These are phyloP conservation scores for Agrochola macilenta DNA, from an alignment of 2,888 invertebrate genomes.

Conservation along the genomic window DNA sequence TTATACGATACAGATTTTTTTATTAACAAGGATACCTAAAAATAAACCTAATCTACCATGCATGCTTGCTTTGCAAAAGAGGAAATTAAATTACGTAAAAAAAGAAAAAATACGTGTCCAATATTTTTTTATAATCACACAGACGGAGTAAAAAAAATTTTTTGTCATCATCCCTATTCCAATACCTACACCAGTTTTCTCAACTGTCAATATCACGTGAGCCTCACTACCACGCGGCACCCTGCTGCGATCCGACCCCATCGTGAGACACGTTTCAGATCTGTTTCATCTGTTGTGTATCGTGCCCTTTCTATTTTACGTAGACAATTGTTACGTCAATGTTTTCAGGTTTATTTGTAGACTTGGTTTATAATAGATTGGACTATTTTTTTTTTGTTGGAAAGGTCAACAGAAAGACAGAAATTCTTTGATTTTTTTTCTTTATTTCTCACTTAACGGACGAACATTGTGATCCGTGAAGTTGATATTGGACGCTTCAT, in stretches of 20 bases:
- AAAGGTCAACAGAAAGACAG: not conserved
- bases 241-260: slow-evolving; percentile 52
- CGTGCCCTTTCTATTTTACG: slow-evolving; percentile 25
- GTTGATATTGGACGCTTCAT: not conserved
- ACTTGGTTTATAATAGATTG: slow-evolving; percentile 6
- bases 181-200: not conserved
- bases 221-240: slow-evolving; percentile 26
- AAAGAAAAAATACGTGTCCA: too few species aligned
- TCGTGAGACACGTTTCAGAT: slow-evolving; percentile 35
- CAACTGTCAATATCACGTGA: slow-evolving; percentile 39
- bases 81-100: too few species aligned
- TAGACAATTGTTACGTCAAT: slow-evolving; percentile 20
- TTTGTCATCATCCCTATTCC: too few species aligned
- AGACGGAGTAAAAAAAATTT: too few species aligned
- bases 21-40: too few species aligned
- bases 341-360: slow-evolving; percentile 29
- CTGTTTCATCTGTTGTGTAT: slow-evolving; percentile 2
- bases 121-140: too few species aligned
- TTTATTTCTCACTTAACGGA: not conserved
- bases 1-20: too few species aligned
- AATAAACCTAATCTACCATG: too few species aligned
- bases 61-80: too few species aligned
- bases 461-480: not conserved
- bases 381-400: not conserved
- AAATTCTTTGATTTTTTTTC: not conserved